phyloP scores from a whole-genome alignment of 2,797 vertebrate species.

The Tapera naevia region DNA sequence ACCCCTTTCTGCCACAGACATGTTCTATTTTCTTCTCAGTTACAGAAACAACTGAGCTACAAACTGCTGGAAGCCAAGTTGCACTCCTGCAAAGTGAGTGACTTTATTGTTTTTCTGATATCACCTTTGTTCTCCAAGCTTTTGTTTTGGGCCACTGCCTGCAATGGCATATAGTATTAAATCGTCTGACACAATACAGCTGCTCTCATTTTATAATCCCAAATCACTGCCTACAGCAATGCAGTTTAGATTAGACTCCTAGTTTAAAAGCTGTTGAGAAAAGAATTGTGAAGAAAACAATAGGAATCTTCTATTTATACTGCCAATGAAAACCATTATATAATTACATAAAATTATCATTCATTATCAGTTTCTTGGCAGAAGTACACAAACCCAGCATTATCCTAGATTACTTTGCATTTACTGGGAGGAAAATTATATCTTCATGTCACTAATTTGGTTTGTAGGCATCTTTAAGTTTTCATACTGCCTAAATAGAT shows the following conservation, averaged over 20 bases:
- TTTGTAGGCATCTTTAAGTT: background rate
- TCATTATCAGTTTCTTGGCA: slow-evolving; percentile 22
- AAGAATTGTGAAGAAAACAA: background rate
- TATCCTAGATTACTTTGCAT: background rate
- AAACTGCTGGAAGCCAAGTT: background rate
- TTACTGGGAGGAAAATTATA: background rate
- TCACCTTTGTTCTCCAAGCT: background rate
- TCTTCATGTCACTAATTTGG: background rate
- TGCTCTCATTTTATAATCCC: background rate
- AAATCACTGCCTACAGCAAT: background rate
- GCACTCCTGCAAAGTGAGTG: accelerated
- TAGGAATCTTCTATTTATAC: background rate
- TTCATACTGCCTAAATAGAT: background rate
- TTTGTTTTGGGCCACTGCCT: background rate
- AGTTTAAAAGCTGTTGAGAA: background rate
- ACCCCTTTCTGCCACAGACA: background rate
- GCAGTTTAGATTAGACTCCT: background rate
- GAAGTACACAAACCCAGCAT: slow-evolving; percentile 8
- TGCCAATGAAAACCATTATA: background rate
- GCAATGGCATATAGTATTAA: background rate
- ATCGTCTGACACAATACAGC: background rate
- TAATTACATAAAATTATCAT: slow-evolving; percentile 22
- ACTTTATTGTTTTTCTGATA: background rate
- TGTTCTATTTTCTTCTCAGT: background rate
- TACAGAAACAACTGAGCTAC: background rate